Evolutionary conservation across 2,113 vertebrate species (phyloP), one percentile per base, ranked within the genome.

Genomic region (Tyrannus savana): DNA sequence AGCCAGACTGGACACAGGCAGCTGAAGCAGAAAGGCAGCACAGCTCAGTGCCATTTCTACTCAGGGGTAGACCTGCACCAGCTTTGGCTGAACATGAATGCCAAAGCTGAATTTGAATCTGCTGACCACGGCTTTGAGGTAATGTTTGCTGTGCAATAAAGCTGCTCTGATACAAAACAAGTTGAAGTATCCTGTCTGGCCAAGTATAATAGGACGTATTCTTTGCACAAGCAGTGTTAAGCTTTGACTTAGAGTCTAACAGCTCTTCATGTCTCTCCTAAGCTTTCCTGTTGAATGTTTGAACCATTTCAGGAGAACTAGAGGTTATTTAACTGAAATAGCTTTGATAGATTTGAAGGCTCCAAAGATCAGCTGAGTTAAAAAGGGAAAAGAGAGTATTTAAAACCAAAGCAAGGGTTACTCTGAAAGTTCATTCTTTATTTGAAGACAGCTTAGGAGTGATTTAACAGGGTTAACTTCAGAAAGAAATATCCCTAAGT

Each of bases 391-490:
- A 84, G 39, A 60, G 50, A 73, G 44, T 62, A 74, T 82, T 93
- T 93, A 76, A 94, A 95, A 82, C 47, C 66, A 62, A 95, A 96
- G 56, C 50, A 95, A 90, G 50, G 47, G 84, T 92, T 96, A 84
- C 62, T 81, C 46, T 86, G 42, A 81, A 89, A 58, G 84, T 75
- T 91, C 78, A 76, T 86, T 96, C 69, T 94, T 90, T 92, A 91
- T 93, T 90, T 90, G 84, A 87, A 92, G 89, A 91, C 66, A 91
- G 90, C 62, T 95, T 91, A 93, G 55, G 87, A 91, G 95, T 94
- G 81, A 97, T 97, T 97, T 97, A 97, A 91, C 88, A 90, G 94
- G 68, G 94, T 95, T 97, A 95, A 94, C 92, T 91, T 89, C 66
- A 63, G 75, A 93, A 93, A 91, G 87, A 97, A 96, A 93, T 92